Percentiles rank a stretch among this genome's conserved stretches.
Conservation (phyloP, 2,888 invertebrate genomes). For the Sycophila texana region DNA sequence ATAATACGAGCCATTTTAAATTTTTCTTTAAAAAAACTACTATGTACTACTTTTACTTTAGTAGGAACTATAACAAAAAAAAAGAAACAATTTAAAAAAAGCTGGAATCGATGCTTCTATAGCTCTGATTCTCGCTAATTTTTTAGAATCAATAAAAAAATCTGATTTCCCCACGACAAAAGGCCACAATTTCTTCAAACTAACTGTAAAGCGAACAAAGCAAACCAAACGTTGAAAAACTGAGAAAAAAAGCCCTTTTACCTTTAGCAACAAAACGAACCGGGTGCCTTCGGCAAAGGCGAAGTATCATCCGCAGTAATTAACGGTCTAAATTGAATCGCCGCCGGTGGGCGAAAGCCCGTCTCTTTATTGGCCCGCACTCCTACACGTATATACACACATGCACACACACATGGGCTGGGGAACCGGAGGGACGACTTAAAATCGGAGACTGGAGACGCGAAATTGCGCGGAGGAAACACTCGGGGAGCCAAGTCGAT, state of each 20-base stretch:
- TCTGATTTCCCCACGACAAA: not conserved
- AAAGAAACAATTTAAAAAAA: too few species aligned
- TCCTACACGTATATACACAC: too few species aligned
- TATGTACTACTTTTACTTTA: too few species aligned
- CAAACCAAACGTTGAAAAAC: not conserved
- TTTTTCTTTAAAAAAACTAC: too few species aligned
- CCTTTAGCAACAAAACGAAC: not conserved
- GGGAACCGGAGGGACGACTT: not conserved
- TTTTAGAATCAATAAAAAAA: not conserved
- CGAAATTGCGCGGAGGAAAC: slow-evolving; percentile 28
- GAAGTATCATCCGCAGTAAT: slow-evolving; percentile 50
- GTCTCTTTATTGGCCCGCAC: slow-evolving; percentile 15
- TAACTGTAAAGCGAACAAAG: slow-evolving; percentile 19
- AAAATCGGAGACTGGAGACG: slow-evolving; percentile 15
- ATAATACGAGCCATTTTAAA: too few species aligned
- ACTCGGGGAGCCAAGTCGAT: not conserved
- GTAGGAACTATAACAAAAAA: too few species aligned
- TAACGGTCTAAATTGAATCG: slow-evolving; percentile 51
- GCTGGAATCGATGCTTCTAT: too few species aligned
- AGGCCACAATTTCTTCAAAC: slow-evolving; percentile 2
- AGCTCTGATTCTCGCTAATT: too few species aligned
- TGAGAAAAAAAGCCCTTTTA: not conserved
- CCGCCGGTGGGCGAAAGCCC: not conserved
- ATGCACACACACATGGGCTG: not conserved
- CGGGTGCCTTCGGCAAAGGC: not conserved